Evolutionary conservation across 1,140 invertebrate species (phyloP).

Genomic region (Vollenhovia emeryi): DNA sequence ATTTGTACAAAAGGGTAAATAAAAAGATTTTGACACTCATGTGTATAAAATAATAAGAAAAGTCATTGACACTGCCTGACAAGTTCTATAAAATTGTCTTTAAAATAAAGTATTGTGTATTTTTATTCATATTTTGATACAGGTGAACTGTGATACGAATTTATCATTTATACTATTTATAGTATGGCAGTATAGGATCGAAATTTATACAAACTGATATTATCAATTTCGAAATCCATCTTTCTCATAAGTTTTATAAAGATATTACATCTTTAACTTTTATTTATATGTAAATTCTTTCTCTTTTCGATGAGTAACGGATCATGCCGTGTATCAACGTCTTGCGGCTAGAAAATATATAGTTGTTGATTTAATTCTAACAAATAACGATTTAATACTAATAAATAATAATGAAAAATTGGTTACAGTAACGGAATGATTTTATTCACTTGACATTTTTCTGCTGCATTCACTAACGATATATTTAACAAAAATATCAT

Average conservation of each 20-base stretch:
- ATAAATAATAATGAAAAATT: constrained; percentile 14
- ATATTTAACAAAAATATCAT: not conserved
- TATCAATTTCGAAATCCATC: not conserved
- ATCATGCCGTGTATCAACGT: not conserved
- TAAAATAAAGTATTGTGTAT: not conserved
- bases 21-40: not conserved
- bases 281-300: not conserved
- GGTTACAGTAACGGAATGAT: not conserved
- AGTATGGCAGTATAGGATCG: not conserved
- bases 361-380: not conserved
- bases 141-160: not conserved
- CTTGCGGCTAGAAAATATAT: not conserved
- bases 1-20: not conserved
- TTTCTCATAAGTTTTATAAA: not conserved
- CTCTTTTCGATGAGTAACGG: not conserved
- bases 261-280: not conserved
- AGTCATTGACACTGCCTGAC: not conserved
- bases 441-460: not conserved
- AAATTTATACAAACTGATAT: not conserved
- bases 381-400: not conserved
- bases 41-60: not conserved
- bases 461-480: not conserved
- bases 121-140: not conserved
- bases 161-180: no score
- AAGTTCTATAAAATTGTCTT: not conserved